These are phyloP conservation scores for Bufo gargarizans DNA, from an alignment of 2,113 vertebrate genomes.

Conservation along the genomic window DNA sequence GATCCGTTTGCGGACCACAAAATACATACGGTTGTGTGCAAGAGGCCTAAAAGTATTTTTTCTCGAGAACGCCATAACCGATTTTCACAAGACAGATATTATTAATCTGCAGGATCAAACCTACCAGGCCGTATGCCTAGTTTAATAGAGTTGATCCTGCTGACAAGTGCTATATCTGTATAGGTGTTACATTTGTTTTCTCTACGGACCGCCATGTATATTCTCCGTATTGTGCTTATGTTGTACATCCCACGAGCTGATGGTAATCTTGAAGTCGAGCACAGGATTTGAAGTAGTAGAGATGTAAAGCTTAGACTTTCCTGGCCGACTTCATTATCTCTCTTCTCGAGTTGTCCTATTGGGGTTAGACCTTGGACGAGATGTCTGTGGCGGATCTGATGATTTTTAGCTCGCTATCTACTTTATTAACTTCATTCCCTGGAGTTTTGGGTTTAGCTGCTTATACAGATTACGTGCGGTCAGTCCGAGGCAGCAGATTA, in stretches of 20 bases:
- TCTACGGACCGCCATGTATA: not conserved
- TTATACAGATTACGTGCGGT: conserved; percentile 17
- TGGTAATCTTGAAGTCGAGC: not conserved
- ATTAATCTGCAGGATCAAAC: no score
- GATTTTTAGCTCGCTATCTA: not conserved
- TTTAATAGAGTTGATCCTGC: no score
- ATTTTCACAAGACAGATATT: no score
- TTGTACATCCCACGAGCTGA: not conserved
- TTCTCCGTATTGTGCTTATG: not conserved
- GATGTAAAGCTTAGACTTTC: not conserved
- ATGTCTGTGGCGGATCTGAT: not conserved
- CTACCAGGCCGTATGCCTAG: no score
- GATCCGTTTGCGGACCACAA: no score
- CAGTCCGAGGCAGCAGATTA: not conserved
- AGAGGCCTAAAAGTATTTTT: no score
- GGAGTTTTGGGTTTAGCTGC: not conserved
- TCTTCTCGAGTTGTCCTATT: conserved; percentile 18
- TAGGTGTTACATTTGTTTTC: not conserved
- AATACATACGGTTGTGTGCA: no score
- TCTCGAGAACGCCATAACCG: no score
- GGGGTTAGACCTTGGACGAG: conserved; percentile 1
- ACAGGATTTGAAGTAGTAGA: not conserved
- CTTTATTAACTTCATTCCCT: conserved; percentile 38
- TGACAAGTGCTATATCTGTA: not conserved
- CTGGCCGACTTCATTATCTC: conserved; percentile 19